Evolutionary conservation across 2,888 invertebrate genomes (phyloP).

Genomic region (Campopleginae sp.): DNA sequence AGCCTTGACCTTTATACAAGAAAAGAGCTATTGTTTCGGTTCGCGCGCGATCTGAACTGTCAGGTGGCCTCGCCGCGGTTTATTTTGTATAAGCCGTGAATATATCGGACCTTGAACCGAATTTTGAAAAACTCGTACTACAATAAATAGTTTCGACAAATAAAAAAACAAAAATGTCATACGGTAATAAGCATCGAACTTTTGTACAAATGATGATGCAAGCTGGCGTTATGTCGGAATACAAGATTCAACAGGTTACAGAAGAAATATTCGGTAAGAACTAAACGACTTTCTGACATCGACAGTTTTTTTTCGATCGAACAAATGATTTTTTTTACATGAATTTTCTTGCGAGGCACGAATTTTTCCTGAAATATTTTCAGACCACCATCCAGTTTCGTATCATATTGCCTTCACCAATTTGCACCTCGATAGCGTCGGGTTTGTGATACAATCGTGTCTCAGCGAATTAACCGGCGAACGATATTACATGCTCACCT

Average conservation of each 20-base stretch:
- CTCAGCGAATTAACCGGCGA: slow-evolving; percentile 79
- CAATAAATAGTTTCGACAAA: neutral
- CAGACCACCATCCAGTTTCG: slow-evolving; percentile 68
- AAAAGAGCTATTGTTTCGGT: neutral
- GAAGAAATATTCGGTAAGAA: slow-evolving; percentile 58
- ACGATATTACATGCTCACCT: slow-evolving; percentile 77
- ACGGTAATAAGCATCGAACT: slow-evolving; percentile 72
- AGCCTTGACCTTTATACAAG: neutral
- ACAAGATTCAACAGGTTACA: slow-evolving; percentile 48
- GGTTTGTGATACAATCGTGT: slow-evolving; percentile 75
- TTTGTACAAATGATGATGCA: slow-evolving; percentile 77
- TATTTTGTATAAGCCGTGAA: neutral
- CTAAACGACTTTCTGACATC: slow-evolving; percentile 11
- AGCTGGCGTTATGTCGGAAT: slow-evolving; percentile 71
- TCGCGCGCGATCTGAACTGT: slow-evolving; percentile 8
- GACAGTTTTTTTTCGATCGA: neutral
- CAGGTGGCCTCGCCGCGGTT: neutral
- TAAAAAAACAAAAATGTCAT: slow-evolving; percentile 50
- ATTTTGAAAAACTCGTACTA: neutral
- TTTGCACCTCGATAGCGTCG: slow-evolving; percentile 72
- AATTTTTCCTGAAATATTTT: slow-evolving; percentile 53
- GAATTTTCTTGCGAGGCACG: neutral
- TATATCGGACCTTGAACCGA: neutral
- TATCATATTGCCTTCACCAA: slow-evolving; percentile 75
- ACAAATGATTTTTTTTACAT: neutral